These are phyloP conservation scores for Seriola quinqueradiata DNA, from an alignment of 2,113 vertebrate species.

Conservation along the genomic window DNA sequence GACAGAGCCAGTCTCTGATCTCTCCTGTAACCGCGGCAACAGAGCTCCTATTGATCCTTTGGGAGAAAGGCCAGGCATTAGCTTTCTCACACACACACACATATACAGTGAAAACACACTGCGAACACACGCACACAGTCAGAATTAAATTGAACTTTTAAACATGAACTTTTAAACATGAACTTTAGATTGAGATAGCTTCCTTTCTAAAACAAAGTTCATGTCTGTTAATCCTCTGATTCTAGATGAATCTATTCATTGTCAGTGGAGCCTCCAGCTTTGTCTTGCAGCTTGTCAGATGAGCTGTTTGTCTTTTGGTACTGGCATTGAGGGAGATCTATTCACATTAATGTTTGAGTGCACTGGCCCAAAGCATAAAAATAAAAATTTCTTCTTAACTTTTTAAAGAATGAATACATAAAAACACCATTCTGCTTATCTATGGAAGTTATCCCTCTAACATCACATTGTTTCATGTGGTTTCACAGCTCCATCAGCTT, in stretches of 20 bases:
- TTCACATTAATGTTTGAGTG: not conserved
- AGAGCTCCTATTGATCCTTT: conserved; percentile 84
- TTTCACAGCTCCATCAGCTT: not conserved
- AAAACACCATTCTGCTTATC: not conserved
- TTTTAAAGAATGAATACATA: not conserved
- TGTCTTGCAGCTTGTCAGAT: conserved; percentile 18
- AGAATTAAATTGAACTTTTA: conserved; percentile 16
- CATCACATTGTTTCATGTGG: not conserved
- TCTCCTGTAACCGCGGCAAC: conserved; percentile 82
- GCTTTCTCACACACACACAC: conserved; percentile 53
- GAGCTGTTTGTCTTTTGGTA: conserved; percentile 42
- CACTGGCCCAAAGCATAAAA: conserved; percentile 12
- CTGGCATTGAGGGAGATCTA: not conserved
- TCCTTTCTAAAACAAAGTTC: conserved; percentile 29
- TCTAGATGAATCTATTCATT: conserved; percentile 34
- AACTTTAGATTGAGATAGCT: conserved; percentile 24
- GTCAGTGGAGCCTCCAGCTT: conserved; percentile 20
- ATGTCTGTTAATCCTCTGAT: conserved; percentile 4
- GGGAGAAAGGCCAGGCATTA: conserved; percentile 75
- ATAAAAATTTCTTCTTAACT: not conserved
- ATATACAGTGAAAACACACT: conserved; percentile 24
- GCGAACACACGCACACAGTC: not conserved
- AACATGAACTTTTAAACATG: conserved; percentile 5
- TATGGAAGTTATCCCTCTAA: not conserved
- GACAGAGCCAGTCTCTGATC: conserved; percentile 83